Evolutionary conservation across 2,888 invertebrate genomes (phyloP).

Genomic region (Cordylochernes scorpioides): DNA sequence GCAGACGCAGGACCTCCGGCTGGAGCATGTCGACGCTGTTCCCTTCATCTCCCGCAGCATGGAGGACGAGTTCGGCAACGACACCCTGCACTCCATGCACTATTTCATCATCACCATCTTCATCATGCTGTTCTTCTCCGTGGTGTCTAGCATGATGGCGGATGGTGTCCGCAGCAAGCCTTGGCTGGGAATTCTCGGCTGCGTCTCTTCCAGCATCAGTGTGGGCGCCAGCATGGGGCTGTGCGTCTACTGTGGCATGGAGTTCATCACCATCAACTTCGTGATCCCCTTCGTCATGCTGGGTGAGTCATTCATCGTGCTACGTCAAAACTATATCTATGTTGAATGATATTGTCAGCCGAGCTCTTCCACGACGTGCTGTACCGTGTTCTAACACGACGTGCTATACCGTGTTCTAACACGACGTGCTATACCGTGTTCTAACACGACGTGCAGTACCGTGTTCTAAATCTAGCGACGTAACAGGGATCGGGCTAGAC

Average conservation of each 20-base stretch:
- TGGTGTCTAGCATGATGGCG: constrained; percentile 72
- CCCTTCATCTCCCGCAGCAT: constrained; percentile 65
- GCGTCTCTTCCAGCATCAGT: constrained; percentile 67
- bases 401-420: too few relatives aligned
- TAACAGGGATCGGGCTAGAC: too few relatives aligned
- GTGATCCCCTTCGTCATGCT: constrained; percentile 86
- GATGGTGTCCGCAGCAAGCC: constrained; percentile 81
- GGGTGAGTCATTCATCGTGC: constrained; percentile 33
- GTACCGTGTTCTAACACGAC: too few relatives aligned
- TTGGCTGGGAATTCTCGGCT: constrained; percentile 63
- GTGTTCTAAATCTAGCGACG: too few relatives aligned
- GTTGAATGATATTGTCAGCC: too few relatives aligned
- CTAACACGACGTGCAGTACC: too few relatives aligned
- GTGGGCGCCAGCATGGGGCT: constrained; percentile 67
- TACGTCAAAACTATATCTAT: too few relatives aligned
- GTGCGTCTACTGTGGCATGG: constrained; percentile 62
- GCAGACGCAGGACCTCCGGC: constrained; percentile 27
- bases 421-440: too few relatives aligned
- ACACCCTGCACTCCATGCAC: constrained; percentile 39
- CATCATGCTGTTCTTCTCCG: constrained; percentile 49
- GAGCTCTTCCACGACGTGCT: too few relatives aligned
- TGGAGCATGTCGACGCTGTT: constrained; percentile 36
- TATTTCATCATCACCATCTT: constrained; percentile 41
- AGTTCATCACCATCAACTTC: constrained; percentile 76
- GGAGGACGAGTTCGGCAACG: constrained; percentile 70